These are phyloP conservation scores for Clarias macrocephalus DNA, from an alignment of 2,113 vertebrate species.

Conservation along the genomic window DNA sequence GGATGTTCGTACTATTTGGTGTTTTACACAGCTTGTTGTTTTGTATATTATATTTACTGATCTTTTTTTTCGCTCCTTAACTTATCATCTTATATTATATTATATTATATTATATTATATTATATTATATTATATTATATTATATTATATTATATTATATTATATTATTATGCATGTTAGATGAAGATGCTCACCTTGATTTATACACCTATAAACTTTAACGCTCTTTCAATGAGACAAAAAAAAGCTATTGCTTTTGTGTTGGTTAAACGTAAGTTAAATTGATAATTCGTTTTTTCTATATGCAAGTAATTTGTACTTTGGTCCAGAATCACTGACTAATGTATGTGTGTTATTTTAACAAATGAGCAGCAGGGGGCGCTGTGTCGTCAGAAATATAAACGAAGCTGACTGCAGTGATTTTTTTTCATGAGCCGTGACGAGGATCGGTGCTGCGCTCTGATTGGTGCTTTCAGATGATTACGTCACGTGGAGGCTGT, in stretches of 20 bases:
- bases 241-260: background rate
- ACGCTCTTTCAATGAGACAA: background rate
- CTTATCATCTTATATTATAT: too few relatives aligned
- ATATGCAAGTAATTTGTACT: background rate
- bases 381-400: background rate
- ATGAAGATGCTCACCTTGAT: background rate
- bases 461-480: background rate
- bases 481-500: background rate
- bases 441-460: background rate
- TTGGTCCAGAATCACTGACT: background rate
- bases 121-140: too few relatives aligned
- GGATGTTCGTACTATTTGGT: too few relatives aligned
- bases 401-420: conserved; percentile 6
- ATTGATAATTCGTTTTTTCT: too few relatives aligned
- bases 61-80: too few relatives aligned
- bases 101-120: too few relatives aligned
- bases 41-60: too few relatives aligned
- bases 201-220: background rate
- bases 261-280: background rate
- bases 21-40: too few relatives aligned
- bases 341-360: background rate
- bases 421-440: background rate
- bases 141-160: too few relatives aligned
- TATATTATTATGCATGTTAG: background rate
- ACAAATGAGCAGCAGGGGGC: conserved; percentile 13